Percentiles rank a stretch among this genome's conserved stretches.
Conservation (phyloP, 1,140 invertebrate species). For the Maniola jurtina region DNA sequence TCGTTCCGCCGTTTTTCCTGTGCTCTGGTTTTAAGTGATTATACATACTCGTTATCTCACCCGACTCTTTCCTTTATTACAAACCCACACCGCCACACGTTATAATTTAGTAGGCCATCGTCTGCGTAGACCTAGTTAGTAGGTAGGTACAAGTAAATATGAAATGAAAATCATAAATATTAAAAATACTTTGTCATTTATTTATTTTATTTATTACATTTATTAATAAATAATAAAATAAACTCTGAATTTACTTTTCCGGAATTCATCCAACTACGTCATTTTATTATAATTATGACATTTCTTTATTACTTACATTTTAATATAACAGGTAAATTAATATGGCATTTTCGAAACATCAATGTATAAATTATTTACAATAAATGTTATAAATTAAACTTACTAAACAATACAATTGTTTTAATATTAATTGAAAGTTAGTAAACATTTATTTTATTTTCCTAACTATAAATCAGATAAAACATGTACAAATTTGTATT, state of each 20-base stretch:
- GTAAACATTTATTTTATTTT: neutral
- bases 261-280: neutral
- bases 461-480: neutral
- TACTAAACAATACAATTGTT: conserved; percentile 10
- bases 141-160: neutral
- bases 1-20: too few relatives aligned
- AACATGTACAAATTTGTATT: neutral
- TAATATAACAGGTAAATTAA: conserved; percentile 44
- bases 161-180: neutral
- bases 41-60: too few relatives aligned
- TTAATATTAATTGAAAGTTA: conserved; percentile 7
- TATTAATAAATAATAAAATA: conserved; percentile 7
- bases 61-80: too few relatives aligned
- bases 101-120: too few relatives aligned
- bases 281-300: neutral
- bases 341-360: conserved; percentile 52
- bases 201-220: conserved; percentile 1
- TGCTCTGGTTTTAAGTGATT: too few relatives aligned
- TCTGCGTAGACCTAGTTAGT: too few relatives aligned
- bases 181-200: conserved; percentile 9
- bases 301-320: conserved; percentile 20
- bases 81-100: too few relatives aligned
- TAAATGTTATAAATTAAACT: conserved; percentile 15
- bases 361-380: conserved; percentile 52
- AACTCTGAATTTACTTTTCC: conserved; percentile 7